phyloP scores from a whole-genome alignment of 1,140 invertebrate genomes.

The Xylocopa sonorina region DNA sequence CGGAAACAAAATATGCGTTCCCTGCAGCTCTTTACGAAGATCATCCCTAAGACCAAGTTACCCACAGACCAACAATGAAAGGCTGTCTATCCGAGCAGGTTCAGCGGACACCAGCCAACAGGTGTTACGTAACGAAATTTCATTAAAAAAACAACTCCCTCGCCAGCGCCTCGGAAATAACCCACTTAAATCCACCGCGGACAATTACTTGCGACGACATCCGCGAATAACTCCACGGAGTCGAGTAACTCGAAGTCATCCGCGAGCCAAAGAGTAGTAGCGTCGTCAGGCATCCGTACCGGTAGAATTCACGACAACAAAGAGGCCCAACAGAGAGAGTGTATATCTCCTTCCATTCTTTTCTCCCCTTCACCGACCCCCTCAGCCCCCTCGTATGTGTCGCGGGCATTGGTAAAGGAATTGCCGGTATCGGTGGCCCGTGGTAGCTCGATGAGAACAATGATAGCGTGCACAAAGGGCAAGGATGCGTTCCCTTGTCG shows the following conservation, averaged over 20 bases:
- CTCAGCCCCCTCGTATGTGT: neutral
- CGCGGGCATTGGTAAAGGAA: neutral
- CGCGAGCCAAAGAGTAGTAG: neutral
- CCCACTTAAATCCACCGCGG: neutral
- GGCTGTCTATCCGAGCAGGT: too few relatives aligned
- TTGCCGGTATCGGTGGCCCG: constrained; percentile 33
- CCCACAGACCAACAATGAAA: constrained; percentile 3
- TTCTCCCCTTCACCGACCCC: neutral
- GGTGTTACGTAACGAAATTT: constrained; percentile 45
- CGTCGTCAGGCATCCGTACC: neutral
- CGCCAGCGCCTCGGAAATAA: neutral
- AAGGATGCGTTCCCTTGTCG: constrained; percentile 31
- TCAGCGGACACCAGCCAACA: constrained; percentile 23
- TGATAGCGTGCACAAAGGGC: constrained; percentile 30
- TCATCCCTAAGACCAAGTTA: neutral
- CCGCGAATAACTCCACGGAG: neutral
- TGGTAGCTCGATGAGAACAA: constrained; percentile 24
- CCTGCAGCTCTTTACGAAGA: neutral
- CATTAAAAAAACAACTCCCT: constrained; percentile 11
- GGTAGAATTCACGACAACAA: neutral
- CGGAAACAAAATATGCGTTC: neutral
- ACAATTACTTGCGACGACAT: neutral
- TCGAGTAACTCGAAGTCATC: neutral
- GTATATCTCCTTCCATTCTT: neutral
- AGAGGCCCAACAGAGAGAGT: neutral